phyloP scores from a whole-genome alignment of 2,888 invertebrate species.

The Biston stratarius region DNA sequence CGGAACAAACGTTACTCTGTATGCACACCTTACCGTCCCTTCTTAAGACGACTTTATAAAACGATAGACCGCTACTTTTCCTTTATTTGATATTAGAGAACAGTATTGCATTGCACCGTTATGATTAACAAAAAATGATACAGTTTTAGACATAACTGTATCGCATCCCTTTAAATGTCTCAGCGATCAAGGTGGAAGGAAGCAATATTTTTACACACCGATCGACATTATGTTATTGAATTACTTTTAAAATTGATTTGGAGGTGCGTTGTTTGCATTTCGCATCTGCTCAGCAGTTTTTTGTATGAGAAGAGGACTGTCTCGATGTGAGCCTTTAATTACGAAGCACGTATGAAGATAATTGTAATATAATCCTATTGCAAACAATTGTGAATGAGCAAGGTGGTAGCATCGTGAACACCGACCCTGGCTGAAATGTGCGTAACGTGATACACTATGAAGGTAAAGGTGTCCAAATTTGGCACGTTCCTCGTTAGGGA shows the following conservation, averaged over 20 bases:
- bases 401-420: constrained; percentile 66
- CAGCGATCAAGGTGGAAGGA: constrained; percentile 80
- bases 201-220: constrained; percentile 79
- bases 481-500: constrained; percentile 74
- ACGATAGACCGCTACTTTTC: constrained; percentile 76
- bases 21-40: constrained; percentile 78
- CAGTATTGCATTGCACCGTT: constrained; percentile 77
- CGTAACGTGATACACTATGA: constrained; percentile 63
- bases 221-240: constrained; percentile 85
- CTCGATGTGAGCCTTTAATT: constrained; percentile 85
- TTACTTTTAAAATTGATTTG: constrained; percentile 82
- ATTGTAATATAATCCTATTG: constrained; percentile 81
- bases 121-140: constrained; percentile 78
- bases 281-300: constrained; percentile 78
- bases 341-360: constrained; percentile 80
- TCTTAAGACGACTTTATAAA: constrained; percentile 75
- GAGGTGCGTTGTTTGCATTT: constrained; percentile 70
- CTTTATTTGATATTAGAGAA: constrained; percentile 67
- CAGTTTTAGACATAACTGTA: constrained; percentile 84
- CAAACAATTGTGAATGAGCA: constrained; percentile 78
- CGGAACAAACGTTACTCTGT: constrained; percentile 73
- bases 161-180: constrained; percentile 58
- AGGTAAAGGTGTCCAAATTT: constrained; percentile 70
- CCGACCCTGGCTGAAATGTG: constrained; percentile 62
- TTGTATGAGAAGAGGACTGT: constrained; percentile 63